These are phyloP conservation scores for Melanerpes formicivorus DNA, from an alignment of 2,113 vertebrate genomes.

Conservation along the genomic window DNA sequence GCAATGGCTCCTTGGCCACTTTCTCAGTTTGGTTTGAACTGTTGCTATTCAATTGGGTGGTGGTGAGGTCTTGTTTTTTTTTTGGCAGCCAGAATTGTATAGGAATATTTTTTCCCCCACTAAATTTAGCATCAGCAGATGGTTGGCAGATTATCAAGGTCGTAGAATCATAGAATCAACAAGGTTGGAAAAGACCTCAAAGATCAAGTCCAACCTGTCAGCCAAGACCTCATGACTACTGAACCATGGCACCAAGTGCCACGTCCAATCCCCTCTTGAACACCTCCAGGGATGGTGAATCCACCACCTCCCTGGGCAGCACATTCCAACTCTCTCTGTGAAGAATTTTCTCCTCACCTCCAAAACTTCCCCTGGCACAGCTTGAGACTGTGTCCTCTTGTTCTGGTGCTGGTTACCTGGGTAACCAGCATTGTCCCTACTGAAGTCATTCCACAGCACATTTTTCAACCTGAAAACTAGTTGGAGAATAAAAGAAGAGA, in stretches of 20 bases:
- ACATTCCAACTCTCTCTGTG: too few relatives aligned
- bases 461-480: not conserved
- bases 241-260: too few relatives aligned
- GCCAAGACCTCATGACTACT: too few relatives aligned
- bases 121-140: conserved; percentile 21
- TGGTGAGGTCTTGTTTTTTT: not conserved
- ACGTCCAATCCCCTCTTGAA: too few relatives aligned
- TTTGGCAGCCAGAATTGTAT: not conserved
- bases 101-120: not conserved
- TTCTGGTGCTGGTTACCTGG: not conserved
- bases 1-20: not conserved
- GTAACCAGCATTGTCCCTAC: not conserved
- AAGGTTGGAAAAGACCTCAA: too few relatives aligned
- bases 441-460: not conserved
- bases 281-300: too few relatives aligned
- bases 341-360: too few relatives aligned
- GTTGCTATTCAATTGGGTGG: not conserved
- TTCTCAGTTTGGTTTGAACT: not conserved
- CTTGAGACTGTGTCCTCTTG: too few relatives aligned
- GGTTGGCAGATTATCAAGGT: conserved; percentile 4
- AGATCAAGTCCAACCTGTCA: too few relatives aligned
- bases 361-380: too few relatives aligned
- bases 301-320: too few relatives aligned
- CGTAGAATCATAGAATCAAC: too few relatives aligned
- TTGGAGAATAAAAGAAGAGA: not conserved